Evolutionary conservation across 2,888 invertebrate genomes (phyloP).

Genomic region (Drosophila ustulata): DNA sequence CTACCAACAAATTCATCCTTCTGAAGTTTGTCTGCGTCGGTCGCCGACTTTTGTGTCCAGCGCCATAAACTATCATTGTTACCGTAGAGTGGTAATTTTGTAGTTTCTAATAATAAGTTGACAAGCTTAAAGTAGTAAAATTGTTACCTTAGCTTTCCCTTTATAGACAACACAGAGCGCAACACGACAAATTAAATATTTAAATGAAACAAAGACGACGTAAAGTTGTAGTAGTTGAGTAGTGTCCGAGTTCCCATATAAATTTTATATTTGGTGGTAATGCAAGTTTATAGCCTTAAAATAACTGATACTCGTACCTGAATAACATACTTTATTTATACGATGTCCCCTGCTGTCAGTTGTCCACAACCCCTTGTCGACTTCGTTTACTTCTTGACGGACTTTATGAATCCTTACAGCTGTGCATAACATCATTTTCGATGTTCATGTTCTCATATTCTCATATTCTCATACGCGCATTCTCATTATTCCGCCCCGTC

Average conservation of each 20-base stretch:
- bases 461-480: not conserved
- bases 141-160: not conserved
- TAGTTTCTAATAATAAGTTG: slow-evolving; percentile 3
- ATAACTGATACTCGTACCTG: slow-evolving; percentile 10
- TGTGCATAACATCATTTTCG: slow-evolving; percentile 25
- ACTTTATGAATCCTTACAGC: slow-evolving; percentile 44
- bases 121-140: not conserved
- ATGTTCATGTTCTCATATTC: not conserved
- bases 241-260: slow-evolving; percentile 21
- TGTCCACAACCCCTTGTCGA: not conserved
- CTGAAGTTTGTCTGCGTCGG: not conserved
- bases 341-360: not conserved
- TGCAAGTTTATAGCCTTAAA: not conserved
- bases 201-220: not conserved
- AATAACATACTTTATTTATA: slow-evolving; percentile 38
- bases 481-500: slow-evolving; percentile 5
- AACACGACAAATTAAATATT: slow-evolving; percentile 4
- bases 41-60: not conserved
- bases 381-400: slow-evolving; percentile 5
- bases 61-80: not conserved
- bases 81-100: not conserved
- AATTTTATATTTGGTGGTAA: slow-evolving; percentile 20
- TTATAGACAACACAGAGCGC: not conserved
- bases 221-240: not conserved
- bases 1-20: not conserved